Base-by-base conservation (phyloP, 2,797 vertebrate species). In the Apogon hyalosoma region DNA sequence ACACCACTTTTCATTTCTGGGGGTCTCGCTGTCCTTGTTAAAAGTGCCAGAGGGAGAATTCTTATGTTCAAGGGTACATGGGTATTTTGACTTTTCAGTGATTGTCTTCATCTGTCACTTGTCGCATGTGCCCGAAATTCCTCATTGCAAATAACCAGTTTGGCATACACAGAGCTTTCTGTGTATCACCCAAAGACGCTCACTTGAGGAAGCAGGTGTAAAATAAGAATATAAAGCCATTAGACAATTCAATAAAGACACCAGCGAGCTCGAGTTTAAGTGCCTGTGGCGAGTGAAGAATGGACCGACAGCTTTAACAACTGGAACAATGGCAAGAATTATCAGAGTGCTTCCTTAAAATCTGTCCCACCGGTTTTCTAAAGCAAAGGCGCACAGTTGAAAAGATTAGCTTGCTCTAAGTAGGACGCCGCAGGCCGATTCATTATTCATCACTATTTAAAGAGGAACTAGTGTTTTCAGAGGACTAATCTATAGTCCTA, bases 401-500 rank as follows among this genome's bases (percentile, higher is more conserved):
- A 66, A 63, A 5, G 45, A 73, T 76, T 18, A 36, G 55, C 76
- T 73, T 48, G 62, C 69, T 75, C 41, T 38, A 60, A 68, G 69
- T 51, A 65, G 65, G 59, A 87, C 63, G 75, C 70, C 42, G 57
- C 47, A 62, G 42, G 61, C 47, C 18, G 45, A 73, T 72, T 72
- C 39, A 57, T 64, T 48, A 75, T 58, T 76, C 15, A 67, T 76
- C 50, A 68, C 78, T 70, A 60, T 71, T 75, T 19, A 14, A 53
- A 48, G 36, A 70, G 62, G 51, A 80, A 74, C 60, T 51, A 14
- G 45, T 71, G 52, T 46, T 77, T 69, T 62, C 51, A 66, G 31
- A 77, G 49, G 60, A 83, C 74, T 73, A 59, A 52, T 55, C 58
- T 66, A 49, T 48, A 79, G 63, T 65, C 66, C 66, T 60, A 1